These are phyloP conservation scores for Apamea crenata DNA, from an alignment of 2,888 invertebrate genomes.

Conservation along the genomic window DNA sequence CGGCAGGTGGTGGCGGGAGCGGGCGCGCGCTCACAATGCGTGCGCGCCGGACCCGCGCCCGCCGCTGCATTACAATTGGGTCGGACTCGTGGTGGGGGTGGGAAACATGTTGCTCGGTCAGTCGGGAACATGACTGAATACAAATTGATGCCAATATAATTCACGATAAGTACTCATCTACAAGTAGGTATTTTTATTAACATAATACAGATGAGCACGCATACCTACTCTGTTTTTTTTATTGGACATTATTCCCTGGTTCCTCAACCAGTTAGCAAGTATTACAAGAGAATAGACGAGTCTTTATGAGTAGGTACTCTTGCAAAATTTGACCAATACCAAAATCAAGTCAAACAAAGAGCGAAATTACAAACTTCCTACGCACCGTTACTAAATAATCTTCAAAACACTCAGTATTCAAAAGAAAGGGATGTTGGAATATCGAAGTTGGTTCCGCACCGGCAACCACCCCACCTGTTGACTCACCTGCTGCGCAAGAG, in stretches of 20 bases:
- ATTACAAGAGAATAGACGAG: not conserved
- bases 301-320: not conserved
- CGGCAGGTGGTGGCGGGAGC: constrained; percentile 81
- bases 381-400: constrained; percentile 34
- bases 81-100: constrained; percentile 88
- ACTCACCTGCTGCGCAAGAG: constrained; percentile 85
- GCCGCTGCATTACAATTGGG: constrained; percentile 88
- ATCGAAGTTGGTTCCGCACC: constrained; percentile 81
- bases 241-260: not conserved
- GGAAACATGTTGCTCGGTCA: constrained; percentile 88
- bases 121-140: constrained; percentile 86
- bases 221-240: not conserved
- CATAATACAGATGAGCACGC: constrained; percentile 9
- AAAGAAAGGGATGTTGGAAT: constrained; percentile 68
- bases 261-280: not conserved
- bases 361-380: not conserved
- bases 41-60: constrained; percentile 80
- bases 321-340: not conserved
- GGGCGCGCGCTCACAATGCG: constrained; percentile 82
- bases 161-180: constrained; percentile 62
- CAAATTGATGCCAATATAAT: constrained; percentile 76
- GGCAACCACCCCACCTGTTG: constrained; percentile 87
- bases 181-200: constrained; percentile 32
- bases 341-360: not conserved
- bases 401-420: constrained; percentile 39